Base-by-base conservation (phyloP, 2,797 vertebrate genomes). In the Falco cherrug region DNA sequence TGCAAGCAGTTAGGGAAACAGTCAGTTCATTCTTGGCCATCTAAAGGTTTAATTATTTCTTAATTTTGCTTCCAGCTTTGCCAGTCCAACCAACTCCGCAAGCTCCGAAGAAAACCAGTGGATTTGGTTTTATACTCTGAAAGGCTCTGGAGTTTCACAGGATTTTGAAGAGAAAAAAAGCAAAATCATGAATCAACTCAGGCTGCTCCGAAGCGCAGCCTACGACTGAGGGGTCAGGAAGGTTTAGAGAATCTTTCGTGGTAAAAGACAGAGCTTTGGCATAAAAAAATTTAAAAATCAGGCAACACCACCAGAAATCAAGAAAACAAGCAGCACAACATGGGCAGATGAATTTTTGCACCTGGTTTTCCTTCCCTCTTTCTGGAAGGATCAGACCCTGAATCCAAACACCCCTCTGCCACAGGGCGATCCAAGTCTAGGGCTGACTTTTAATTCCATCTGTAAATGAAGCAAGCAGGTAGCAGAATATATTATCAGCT, bases 311-410 rank as follows among this genome's bases (percentile, higher is more conserved):
- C 43, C 14, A 47, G 22, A n/a, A 50, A 35, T 28, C 81, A 53
- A 43, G 37, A 51, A 59, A 67, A 92, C 22, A 28, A 28, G 16
- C 11, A 65, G 25, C 16, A 16, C 4, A 45, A 48, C 0, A 3
- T 1, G 1, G 73, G 5, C 13, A 6, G 11, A 18, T 13, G 8
- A 28, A 31, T 65, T 43, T 48, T 21, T 13, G 8, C 11, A 2
- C 33, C 1, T 16, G 28, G 10, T 33, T 53, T 67, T 6, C 16
- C 7, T 28, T 8, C 43, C 28, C 8, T 41, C 37, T 47, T n/a
- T 14, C 39, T 22, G 18, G n/a, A 33, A 22, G 6, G 13, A 19
- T 37, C 31, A 11, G 2, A 11, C 48, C 18, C 37, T 12, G 13
- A 18, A 26, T 54, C 24, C 1, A 2, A 43, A 16, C 3, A 17